Evolutionary conservation across 2,888 invertebrate genomes (phyloP).

Genomic region (Cyaniris semiargus): DNA sequence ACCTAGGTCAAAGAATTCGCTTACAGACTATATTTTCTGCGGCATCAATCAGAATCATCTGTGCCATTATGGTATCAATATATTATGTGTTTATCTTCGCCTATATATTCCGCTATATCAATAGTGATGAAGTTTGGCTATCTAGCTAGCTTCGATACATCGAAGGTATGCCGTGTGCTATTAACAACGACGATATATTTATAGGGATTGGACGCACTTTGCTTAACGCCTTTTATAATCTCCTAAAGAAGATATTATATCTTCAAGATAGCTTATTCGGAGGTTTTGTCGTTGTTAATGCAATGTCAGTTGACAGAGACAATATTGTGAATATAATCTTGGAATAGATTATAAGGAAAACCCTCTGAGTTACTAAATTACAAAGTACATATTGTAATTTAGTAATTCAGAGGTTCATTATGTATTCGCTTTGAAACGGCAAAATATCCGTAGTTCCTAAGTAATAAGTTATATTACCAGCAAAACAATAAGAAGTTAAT

Average conservation of each 20-base stretch:
- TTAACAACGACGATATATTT: constrained; percentile 9
- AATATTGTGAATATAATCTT: no score
- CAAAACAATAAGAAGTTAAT: no score
- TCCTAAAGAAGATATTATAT: neutral
- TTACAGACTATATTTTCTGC: neutral
- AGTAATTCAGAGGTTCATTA: no score
- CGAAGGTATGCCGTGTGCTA: neutral
- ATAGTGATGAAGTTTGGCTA: neutral
- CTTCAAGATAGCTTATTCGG: neutral
- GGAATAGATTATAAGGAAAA: no score
- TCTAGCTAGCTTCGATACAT: neutral
- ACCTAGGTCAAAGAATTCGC: neutral
- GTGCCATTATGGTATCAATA: constrained; percentile 1
- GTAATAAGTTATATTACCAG: no score
- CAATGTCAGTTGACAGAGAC: no score
- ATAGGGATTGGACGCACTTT: constrained; percentile 4
- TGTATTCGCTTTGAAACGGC: no score
- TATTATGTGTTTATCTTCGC: neutral
- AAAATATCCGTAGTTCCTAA: no score
- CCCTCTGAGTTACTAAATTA: no score
- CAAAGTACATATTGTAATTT: no score
- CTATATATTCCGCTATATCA: neutral
- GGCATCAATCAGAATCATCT: neutral
- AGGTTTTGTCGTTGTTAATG: neutral
- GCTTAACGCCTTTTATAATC: constrained; percentile 3